Evolutionary conservation across 2,888 invertebrate genomes (phyloP).

Genomic region (Sminthurinus aureus): DNA sequence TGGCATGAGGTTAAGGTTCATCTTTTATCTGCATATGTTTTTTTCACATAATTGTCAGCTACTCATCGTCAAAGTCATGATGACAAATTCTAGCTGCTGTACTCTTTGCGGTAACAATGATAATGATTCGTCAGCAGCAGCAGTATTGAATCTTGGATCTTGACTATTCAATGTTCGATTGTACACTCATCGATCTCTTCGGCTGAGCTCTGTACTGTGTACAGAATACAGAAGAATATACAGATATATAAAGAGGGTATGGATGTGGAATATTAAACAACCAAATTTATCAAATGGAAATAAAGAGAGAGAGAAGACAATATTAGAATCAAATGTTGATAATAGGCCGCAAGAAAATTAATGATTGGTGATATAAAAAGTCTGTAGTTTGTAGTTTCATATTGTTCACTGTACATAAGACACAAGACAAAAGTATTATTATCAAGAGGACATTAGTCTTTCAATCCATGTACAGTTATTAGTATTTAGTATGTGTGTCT

Average conservation of each 20-base stretch:
- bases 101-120: background rate
- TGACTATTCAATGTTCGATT: background rate
- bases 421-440: too few relatives aligned
- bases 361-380: too few relatives aligned
- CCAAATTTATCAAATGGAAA: background rate
- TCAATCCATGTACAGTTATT: too few relatives aligned
- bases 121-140: too few relatives aligned
- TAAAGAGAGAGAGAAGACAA: background rate
- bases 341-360: too few relatives aligned
- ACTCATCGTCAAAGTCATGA: constrained; percentile 15
- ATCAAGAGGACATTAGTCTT: too few relatives aligned
- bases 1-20: too few relatives aligned
- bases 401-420: too few relatives aligned
- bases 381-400: too few relatives aligned
- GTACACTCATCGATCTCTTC: background rate
- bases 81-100: constrained; percentile 5
- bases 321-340: background rate
- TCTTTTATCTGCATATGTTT: background rate
- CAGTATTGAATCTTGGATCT: background rate
- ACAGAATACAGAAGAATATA: too few relatives aligned
- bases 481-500: too few relatives aligned
- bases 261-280: background rate
- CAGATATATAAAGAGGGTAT: background rate
- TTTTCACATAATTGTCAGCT: background rate
- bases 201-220: background rate